Percentiles rank a stretch among this genome's conserved stretches.
Conservation (phyloP, 37 sponge, comb jelly and placozoan species). For the Amphimedon queenslandica region DNA sequence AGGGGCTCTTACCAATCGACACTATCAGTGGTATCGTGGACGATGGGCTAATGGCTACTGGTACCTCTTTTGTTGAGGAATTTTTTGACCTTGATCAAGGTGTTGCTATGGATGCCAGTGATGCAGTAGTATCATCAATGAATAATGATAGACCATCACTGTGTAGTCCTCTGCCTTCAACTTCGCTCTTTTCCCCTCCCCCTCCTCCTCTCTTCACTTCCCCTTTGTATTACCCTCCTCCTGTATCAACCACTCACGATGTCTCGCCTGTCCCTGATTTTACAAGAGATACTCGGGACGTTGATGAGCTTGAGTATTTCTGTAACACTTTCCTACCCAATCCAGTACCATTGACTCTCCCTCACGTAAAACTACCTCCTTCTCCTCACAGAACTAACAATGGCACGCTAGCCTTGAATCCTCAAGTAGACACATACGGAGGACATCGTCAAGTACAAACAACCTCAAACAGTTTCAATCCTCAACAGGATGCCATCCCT, state of each 20-base stretch:
- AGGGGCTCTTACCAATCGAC: not conserved
- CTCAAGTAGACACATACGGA: not conserved
- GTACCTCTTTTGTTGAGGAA: not conserved
- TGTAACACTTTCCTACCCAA: too few species aligned
- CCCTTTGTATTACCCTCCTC: not conserved
- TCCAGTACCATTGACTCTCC: too few species aligned
- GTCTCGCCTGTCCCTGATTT: not conserved
- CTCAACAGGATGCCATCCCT: not conserved
- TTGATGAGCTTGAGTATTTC: too few species aligned
- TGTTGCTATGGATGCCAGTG: conserved; percentile 30
- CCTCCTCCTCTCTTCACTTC: not conserved
- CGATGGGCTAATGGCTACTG: too few species aligned
- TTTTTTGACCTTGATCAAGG: conserved; percentile 43
- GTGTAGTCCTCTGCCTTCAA: not conserved
- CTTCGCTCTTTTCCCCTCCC: conserved; percentile 7
- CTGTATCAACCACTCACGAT: conserved; percentile 6
- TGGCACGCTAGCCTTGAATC: too few species aligned
- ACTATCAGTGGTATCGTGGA: too few species aligned
- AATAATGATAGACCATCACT: conserved; percentile 1
- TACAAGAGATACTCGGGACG: too few species aligned
- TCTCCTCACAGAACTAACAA: too few species aligned
- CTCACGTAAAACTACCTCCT: too few species aligned
- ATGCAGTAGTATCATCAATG: conserved; percentile 3
- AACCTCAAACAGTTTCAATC: not conserved
- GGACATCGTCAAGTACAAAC: not conserved